Evolutionary conservation across 2,888 invertebrate species (phyloP).

Genomic region (Ametastegia equiseti): DNA sequence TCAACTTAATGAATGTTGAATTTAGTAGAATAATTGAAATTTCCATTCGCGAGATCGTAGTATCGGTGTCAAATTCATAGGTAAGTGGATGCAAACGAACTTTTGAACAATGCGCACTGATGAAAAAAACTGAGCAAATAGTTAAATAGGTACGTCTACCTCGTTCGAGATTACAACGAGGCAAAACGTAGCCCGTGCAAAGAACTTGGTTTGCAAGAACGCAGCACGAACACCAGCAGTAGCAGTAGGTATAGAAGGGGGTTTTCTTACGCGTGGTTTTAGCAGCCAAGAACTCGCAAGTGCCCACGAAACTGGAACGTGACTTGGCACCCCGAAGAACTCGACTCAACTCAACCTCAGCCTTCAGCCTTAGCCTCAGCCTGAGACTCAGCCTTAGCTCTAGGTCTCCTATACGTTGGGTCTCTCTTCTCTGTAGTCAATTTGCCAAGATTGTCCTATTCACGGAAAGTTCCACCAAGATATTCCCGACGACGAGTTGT

Average conservation of each 20-base stretch:
- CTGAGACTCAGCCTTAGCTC: not conserved
- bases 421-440: constrained; percentile 33
- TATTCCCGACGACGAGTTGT: constrained; percentile 33
- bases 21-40: too few species aligned
- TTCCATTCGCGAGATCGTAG: not conserved
- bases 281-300: constrained; percentile 26
- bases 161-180: not conserved
- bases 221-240: not conserved
- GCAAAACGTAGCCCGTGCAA: not conserved
- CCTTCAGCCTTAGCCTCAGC: not conserved
- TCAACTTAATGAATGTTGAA: too few species aligned
- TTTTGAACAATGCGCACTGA: not conserved
- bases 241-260: not conserved
- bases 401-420: not conserved
- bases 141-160: not conserved
- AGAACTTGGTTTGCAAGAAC: not conserved
- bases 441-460: constrained; percentile 46
- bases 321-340: constrained; percentile 45
- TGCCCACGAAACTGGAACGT: constrained; percentile 39
- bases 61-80: not conserved
- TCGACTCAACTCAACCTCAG: not conserved
- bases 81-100: not conserved
- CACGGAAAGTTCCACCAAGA: constrained; percentile 35
- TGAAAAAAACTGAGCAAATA: not conserved
- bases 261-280: constrained; percentile 13